Conservation (phyloP, 2,113 vertebrate species). For the Albula goreensis region DNA sequence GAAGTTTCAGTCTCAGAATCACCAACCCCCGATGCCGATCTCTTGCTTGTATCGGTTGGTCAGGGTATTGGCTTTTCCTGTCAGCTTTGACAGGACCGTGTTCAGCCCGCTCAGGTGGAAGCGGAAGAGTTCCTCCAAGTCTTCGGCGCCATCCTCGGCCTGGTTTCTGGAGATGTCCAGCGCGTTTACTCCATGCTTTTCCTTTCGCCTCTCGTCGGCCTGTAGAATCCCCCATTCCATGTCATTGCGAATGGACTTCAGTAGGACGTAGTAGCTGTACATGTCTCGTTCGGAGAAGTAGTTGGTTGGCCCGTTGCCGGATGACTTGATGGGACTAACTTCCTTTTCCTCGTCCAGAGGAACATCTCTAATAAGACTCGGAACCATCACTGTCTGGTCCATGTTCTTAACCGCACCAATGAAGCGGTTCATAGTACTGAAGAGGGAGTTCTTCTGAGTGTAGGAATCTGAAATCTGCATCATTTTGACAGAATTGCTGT, state of each 20-base stretch:
- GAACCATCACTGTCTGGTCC: conserved; percentile 96
- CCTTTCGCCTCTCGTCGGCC: conserved; percentile 75
- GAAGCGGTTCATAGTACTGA: conserved; percentile 90
- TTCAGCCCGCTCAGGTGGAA: conserved; percentile 88
- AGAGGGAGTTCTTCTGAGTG: conserved; percentile 89
- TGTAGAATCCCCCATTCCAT: conserved; percentile 90
- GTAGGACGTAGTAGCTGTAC: conserved; percentile 87
- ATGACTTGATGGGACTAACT: conserved; percentile 36
- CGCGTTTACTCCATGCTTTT: conserved; percentile 56
- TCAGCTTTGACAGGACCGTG: conserved; percentile 84
- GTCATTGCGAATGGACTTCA: conserved; percentile 90
- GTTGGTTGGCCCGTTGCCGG: conserved; percentile 29
- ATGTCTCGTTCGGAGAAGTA: conserved; percentile 76
- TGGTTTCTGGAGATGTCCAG: conserved; percentile 63
- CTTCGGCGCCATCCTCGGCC: conserved; percentile 75
- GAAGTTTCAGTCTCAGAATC: conserved; percentile 68
- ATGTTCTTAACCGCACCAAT: conserved; percentile 92
- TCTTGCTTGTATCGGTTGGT: conserved; percentile 93
- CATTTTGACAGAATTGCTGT: conserved; percentile 51
- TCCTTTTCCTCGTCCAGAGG: conserved; percentile 71
- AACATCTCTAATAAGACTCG: conserved; percentile 88
- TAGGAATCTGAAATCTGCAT: conserved; percentile 87
- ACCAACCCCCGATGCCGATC: conserved; percentile 82
- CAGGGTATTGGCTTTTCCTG: conserved; percentile 84
- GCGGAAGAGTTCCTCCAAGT: conserved; percentile 88